Base-by-base conservation (phyloP, 2,797 vertebrate species). In the Syngnathus rostellatus region DNA sequence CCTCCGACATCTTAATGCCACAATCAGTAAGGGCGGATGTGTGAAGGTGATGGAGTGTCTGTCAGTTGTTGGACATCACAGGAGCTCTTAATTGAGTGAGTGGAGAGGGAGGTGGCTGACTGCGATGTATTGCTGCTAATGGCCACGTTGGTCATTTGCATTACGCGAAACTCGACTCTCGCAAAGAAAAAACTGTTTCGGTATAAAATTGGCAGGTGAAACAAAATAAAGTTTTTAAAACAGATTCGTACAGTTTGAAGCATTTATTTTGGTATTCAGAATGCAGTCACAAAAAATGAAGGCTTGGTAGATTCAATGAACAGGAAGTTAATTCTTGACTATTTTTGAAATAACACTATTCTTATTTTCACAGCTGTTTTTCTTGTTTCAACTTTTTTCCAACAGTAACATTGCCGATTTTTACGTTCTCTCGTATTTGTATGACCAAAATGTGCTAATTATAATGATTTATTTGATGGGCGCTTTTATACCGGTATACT, bases 1-100 rank as follows among this genome's bases (percentile, higher is more conserved):
- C 81, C 80, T 87, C 81, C 76, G 75, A 89, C 86, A 85, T 90
- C 89, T 89, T 90, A 89, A 90, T 89, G 86, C 84, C 82, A 81
- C 81, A 79, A 75, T 79, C 80, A 60, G 74, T 71, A 74, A 74
- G 85, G 81, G 81, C 74, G 77, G 76, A 74, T 77, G 86, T 82
- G 80, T 74, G 71, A 83, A 84, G 75, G 80, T 89, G 87, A 90
- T 87, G 81, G 84, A 89, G 82, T 85, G 82, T 81, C 79, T 87
- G 86, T 89, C 89, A 83, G 82, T 85, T 84, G 79, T 83, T 78
- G 81, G 82, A 87, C 85, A 85, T 86, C 85, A 85, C 85, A 86
- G 79, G 82, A 77, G 79, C 78, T 89, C 88, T 86, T 85, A 89
- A 88, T 88, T 83, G 85, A 86, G 74, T 77, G 75, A 71, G 66